phyloP scores from a whole-genome alignment of 2,888 invertebrate species.

The Tribolium freemani region DNA sequence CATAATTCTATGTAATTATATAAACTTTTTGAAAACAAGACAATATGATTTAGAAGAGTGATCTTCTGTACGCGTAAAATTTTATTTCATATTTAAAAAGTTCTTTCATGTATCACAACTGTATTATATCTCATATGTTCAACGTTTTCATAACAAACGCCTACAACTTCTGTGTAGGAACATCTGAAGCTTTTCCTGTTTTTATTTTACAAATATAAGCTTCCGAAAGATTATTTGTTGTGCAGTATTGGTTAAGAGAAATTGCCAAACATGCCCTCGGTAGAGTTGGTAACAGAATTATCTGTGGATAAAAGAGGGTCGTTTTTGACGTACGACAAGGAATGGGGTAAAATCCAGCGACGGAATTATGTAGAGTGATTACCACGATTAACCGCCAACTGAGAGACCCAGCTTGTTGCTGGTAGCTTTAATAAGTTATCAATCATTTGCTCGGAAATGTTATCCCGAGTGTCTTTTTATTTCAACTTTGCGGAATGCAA shows the following conservation, averaged over 20 bases:
- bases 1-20: too few species aligned
- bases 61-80: too few species aligned
- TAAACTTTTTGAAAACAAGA: too few species aligned
- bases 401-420: conserved; percentile 36
- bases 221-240: not conserved
- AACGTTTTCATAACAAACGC: not conserved
- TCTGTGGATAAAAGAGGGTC: not conserved
- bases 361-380: conserved; percentile 41
- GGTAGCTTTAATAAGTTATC: conserved; percentile 41
- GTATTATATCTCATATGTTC: too few species aligned
- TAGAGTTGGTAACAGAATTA: not conserved
- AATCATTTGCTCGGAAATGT: conserved; percentile 33
- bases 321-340: not conserved
- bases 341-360: conserved; percentile 4
- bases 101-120: too few species aligned
- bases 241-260: not conserved
- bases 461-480: conserved; percentile 5
- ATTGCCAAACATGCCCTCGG: not conserved
- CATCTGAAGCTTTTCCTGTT: too few species aligned
- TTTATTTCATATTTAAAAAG: too few species aligned
- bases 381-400: conserved; percentile 35
- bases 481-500: not conserved
- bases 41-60: too few species aligned
- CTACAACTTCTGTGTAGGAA: too few species aligned
- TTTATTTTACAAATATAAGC: not conserved